These are phyloP conservation scores for Drosophila tsacasi DNA, from an alignment of 1,140 invertebrate genomes.

Conservation along the genomic window DNA sequence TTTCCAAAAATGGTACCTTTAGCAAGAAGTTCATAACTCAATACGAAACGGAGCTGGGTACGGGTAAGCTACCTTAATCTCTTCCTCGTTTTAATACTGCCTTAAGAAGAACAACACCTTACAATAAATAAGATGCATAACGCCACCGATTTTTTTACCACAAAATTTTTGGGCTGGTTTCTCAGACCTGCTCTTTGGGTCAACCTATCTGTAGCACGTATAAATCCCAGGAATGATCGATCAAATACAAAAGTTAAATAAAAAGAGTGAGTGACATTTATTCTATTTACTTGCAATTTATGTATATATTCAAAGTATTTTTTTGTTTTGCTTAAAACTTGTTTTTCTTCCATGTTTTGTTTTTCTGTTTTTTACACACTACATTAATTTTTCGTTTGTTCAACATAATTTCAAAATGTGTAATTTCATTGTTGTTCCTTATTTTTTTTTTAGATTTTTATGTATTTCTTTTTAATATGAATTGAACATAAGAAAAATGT, in stretches of 20 bases:
- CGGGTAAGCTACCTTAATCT: not conserved
- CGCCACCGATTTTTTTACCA: not conserved
- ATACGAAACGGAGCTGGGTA: not conserved
- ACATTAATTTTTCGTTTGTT: slow-evolving; percentile 68
- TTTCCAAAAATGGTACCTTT: not conserved
- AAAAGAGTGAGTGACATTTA: slow-evolving; percentile 81
- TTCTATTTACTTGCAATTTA: slow-evolving; percentile 83
- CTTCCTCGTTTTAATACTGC: not conserved
- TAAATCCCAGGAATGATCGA: slow-evolving; percentile 36
- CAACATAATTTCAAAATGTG: slow-evolving; percentile 76
- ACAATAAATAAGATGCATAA: not conserved
- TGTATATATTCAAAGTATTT: slow-evolving; percentile 80
- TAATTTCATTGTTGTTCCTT: slow-evolving; percentile 63
- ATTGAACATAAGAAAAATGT: slow-evolving; percentile 44
- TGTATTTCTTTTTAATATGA: slow-evolving; percentile 45
- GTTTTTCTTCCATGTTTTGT: slow-evolving; percentile 62
- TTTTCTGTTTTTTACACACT: slow-evolving; percentile 73
- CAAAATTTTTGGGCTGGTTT: not conserved
- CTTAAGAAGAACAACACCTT: not conserved
- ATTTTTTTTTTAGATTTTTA: slow-evolving; percentile 58
- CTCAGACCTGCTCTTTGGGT: not conserved
- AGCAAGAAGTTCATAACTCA: not conserved
- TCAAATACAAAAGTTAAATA: slow-evolving; percentile 57
- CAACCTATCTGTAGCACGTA: not conserved
- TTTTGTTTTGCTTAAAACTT: slow-evolving; percentile 58